Conservation (phyloP, 2,888 invertebrate species). For the Limnephilus auricula region DNA sequence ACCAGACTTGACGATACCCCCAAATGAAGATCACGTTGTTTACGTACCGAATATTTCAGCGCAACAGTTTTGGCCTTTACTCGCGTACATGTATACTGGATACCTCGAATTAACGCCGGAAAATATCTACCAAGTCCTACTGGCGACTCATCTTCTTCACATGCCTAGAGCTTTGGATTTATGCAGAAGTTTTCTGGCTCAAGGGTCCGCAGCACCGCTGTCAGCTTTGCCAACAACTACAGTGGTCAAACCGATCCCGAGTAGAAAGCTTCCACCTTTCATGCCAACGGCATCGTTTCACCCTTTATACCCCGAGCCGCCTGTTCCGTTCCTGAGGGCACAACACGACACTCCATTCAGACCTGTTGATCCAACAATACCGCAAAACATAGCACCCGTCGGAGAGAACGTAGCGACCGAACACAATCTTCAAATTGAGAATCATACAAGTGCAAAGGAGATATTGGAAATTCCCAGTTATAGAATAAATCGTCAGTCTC, state of each 20-base stretch:
- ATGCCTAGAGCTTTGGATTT: constrained; percentile 85
- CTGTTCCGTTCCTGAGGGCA: constrained; percentile 42
- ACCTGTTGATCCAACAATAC: constrained; percentile 39
- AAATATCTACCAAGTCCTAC: constrained; percentile 84
- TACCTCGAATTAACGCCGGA: constrained; percentile 82
- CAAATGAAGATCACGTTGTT: constrained; percentile 69
- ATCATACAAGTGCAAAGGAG: not conserved
- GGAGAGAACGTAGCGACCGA: not conserved
- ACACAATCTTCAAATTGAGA: not conserved
- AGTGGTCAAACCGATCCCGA: constrained; percentile 65
- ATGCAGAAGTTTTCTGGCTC: constrained; percentile 81
- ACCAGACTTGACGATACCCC: not conserved
- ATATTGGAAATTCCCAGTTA: not conserved
- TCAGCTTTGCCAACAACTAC: constrained; percentile 59
- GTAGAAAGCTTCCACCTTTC: constrained; percentile 58
- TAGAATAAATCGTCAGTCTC: not conserved
- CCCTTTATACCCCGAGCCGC: constrained; percentile 60
- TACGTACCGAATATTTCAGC: constrained; percentile 78
- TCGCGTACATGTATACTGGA: constrained; percentile 88
- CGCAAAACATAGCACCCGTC: not conserved
- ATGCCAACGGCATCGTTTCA: constrained; percentile 65
- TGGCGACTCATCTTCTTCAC: constrained; percentile 85
- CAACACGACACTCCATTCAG: constrained; percentile 57
- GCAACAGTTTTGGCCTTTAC: constrained; percentile 81
- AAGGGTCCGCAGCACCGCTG: constrained; percentile 71